These are phyloP conservation scores for Synergus laeviventris DNA, from an alignment of 2,888 invertebrate species.

Conservation along the genomic window DNA sequence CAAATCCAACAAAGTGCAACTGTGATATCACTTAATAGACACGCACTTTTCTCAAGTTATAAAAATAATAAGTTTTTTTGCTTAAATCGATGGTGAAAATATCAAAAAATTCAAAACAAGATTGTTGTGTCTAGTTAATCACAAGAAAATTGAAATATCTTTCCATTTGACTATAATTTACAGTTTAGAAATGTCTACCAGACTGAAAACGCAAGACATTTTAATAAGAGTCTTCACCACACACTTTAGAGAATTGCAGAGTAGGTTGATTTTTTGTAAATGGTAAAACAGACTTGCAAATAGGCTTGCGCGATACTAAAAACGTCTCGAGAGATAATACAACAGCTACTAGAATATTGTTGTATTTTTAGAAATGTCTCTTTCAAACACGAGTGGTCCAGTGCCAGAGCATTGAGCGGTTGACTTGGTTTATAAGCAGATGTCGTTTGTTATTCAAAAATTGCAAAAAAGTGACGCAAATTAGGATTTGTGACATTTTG, in stretches of 20 bases:
- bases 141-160: not conserved
- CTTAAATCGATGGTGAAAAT: not conserved
- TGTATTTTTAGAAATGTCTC: constrained; percentile 26
- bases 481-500: not conserved
- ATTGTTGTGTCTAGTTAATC: not conserved
- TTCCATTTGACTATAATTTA: not conserved
- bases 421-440: not conserved
- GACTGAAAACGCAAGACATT: not conserved
- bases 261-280: not conserved
- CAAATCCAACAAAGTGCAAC: not conserved
- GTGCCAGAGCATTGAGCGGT: constrained; percentile 1
- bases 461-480: not conserved
- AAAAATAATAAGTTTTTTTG: not conserved
- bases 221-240: not conserved
- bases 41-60: not conserved
- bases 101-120: not conserved
- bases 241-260: not conserved
- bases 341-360: constrained; percentile 12
- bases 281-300: constrained; percentile 15
- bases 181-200: not conserved
- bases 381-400: constrained; percentile 7
- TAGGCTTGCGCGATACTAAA: not conserved
- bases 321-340: not conserved
- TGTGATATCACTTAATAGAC: not conserved
- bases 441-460: constrained; percentile 2